Base-by-base conservation (phyloP, 1,140 invertebrate species). In the Ooceraea biroi region DNA sequence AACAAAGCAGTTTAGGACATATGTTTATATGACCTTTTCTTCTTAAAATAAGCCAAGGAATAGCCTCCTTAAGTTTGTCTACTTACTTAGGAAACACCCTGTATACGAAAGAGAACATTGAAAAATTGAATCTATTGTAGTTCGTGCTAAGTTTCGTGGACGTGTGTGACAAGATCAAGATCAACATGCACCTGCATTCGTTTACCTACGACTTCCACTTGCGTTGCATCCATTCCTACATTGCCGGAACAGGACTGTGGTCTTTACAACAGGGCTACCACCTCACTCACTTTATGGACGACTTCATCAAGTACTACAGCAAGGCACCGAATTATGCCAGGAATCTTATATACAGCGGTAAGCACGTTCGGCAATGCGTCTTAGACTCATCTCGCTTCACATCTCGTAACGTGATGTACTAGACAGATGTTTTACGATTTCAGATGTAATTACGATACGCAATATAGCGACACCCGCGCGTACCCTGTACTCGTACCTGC, bases 171-270 rank as follows among this genome's bases (percentile, higher is more conserved):
- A 96, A 96, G 90, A 96, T 97, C 36, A 97, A 97, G 93, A 94
- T 95, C 52, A 94, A 95, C 48, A 96, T 97, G 94, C 98, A 98
- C 94, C 94, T 98, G 46, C 98, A 98, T 94, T 98, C 97, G 0
- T 98, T 98, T 91, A 97, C 97, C 0, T 98, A 98, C 89, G 98
- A 98, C 92, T 98, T 97, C 92, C 98, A 98, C 93, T 94, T 98
- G 46, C 95, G 97, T 69, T 96, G 95, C 57, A 96, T 98, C 73
- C 96, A 96, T 89, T 95, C 95, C 0, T 98, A 97, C 87, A 95
- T 98, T 44, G 95, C 95, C 83, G 96, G 96, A 25, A 95, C 95
- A 74, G 92, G 93, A 61, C 95, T 96, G 27, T 94, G 95, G 76
- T 94, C 96, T 30, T 95, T 98, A 52, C 95, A 95, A 82, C 95